These are phyloP conservation scores for Nycticryphes semicollaris DNA, from an alignment of 2,113 vertebrate species.

Conservation along the genomic window DNA sequence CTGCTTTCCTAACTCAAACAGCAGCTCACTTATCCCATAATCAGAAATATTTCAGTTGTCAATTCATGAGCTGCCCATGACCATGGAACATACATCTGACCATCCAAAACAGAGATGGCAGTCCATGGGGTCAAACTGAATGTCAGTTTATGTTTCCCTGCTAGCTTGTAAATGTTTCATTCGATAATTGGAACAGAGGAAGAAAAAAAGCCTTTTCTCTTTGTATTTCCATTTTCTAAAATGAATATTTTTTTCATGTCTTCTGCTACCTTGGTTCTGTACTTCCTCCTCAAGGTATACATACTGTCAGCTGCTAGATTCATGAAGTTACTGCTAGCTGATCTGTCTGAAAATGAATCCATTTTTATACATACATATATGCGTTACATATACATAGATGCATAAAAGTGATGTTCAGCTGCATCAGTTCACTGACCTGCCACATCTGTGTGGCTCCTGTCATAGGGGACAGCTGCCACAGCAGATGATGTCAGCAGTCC, in stretches of 20 bases:
- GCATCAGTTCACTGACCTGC: background rate
- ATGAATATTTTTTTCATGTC: background rate
- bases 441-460: background rate
- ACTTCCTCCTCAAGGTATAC: background rate
- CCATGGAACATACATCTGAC: background rate
- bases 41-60: background rate
- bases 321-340: background rate
- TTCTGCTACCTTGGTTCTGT: background rate
- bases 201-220: background rate
- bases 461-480: background rate
- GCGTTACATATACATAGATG: background rate
- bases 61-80: fast-evolving
- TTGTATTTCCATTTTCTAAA: background rate
- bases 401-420: background rate
- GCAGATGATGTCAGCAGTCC: background rate
- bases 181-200: background rate
- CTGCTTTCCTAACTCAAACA: background rate
- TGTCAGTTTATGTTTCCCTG: background rate
- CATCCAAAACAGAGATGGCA: background rate
- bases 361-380: background rate
- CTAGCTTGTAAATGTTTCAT: background rate
- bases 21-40: background rate
- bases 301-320: background rate
- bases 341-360: background rate
- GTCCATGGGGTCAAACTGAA: background rate